phyloP scores from a whole-genome alignment of 2,113 vertebrate species.

The Clarias magur region DNA sequence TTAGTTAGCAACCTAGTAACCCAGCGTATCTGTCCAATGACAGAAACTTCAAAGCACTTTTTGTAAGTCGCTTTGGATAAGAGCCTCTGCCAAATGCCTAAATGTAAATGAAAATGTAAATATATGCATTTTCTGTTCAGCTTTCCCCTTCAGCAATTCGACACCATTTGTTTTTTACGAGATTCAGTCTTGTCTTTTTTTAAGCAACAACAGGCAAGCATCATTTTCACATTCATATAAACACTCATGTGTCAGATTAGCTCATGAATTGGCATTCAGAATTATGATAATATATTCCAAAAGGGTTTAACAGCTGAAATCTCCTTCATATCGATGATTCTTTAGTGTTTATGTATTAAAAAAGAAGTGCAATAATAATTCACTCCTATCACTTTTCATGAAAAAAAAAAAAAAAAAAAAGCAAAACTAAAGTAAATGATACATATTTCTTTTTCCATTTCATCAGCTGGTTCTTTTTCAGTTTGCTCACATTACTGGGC shows the following conservation, averaged over 20 bases:
- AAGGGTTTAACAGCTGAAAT: background rate
- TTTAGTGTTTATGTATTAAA: background rate
- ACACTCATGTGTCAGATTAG: background rate
- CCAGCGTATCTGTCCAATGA: no score
- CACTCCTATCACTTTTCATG: background rate
- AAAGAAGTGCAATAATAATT: background rate
- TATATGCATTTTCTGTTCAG: no score
- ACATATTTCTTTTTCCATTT: background rate
- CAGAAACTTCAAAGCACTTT: no score
- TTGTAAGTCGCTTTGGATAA: no score
- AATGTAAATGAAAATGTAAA: no score
- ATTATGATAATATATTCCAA: background rate
- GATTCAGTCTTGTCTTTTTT: no score
- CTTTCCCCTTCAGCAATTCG: no score
- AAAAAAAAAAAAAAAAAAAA: background rate
- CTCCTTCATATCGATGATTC: background rate
- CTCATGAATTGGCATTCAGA: background rate
- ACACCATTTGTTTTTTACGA: no score
- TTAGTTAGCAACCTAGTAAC: no score
- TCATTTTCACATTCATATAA: background rate
- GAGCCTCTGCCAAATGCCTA: no score
- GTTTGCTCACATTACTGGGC: constrained; percentile 21
- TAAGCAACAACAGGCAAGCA: no score
- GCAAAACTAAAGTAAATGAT: background rate
- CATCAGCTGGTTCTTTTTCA: background rate